Percentiles rank a stretch among this genome's conserved stretches.
phyloP scores from a whole-genome alignment of 2,888 invertebrate genomes.

The Leptinotarsa peninsularis region DNA sequence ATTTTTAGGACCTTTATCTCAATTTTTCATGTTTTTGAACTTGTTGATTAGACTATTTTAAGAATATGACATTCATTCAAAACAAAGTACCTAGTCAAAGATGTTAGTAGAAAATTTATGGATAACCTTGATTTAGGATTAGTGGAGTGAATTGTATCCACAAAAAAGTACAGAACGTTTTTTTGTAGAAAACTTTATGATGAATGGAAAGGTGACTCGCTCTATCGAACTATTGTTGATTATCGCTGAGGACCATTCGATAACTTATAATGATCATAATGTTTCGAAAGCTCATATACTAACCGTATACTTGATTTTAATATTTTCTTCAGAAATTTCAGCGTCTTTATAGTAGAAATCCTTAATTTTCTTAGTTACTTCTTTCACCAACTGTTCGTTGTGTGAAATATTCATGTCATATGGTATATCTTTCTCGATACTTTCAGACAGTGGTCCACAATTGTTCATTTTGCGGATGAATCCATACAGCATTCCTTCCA shows the following conservation, averaged over 20 bases:
- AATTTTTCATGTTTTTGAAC: no score
- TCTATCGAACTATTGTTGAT: no score
- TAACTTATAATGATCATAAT: neutral
- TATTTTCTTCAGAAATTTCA: constrained; percentile 60
- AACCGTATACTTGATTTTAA: constrained; percentile 61
- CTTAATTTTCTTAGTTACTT: constrained; percentile 64
- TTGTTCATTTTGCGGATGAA: constrained; percentile 49
- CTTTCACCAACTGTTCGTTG: constrained; percentile 51
- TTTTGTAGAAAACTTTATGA: no score
- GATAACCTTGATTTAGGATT: no score
- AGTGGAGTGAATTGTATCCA: no score
- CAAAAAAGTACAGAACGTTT: no score
- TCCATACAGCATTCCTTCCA: constrained; percentile 62
- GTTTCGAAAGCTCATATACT: constrained; percentile 16
- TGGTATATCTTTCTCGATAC: constrained; percentile 55
- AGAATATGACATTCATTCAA: no score
- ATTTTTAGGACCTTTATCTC: no score
- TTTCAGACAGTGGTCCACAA: constrained; percentile 45
- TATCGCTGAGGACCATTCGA: neutral
- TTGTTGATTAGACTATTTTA: no score
- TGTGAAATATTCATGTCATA: constrained; percentile 51
- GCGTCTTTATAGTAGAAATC: constrained; percentile 66
- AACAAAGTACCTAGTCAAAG: no score
- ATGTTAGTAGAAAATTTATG: no score
- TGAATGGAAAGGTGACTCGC: no score